phyloP scores from a whole-genome alignment of 2,113 vertebrate genomes.

The Marcusenius ussheri region DNA sequence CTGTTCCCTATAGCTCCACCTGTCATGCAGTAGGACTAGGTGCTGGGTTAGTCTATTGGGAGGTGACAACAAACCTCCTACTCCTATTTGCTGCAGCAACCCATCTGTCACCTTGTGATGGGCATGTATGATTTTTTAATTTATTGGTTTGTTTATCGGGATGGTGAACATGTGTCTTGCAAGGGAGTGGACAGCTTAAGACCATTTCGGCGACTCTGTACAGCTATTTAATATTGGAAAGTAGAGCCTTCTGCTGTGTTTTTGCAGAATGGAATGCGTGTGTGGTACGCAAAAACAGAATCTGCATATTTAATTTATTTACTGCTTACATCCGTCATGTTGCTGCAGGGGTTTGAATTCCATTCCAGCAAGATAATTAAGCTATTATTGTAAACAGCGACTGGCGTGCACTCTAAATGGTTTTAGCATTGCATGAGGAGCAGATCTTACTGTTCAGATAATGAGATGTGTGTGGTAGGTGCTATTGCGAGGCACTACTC shows the following conservation, averaged over 20 bases:
- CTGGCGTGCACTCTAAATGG: constrained; percentile 55
- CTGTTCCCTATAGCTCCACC: background rate
- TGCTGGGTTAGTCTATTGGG: background rate
- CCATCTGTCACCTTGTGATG: background rate
- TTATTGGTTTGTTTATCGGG: constrained; percentile 38
- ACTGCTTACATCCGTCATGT: constrained; percentile 45
- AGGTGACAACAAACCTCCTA: background rate
- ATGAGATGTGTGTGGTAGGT: constrained; percentile 36
- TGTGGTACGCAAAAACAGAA: constrained; percentile 30
- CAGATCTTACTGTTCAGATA: constrained; percentile 46
- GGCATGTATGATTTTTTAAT: background rate
- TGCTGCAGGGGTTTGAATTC: constrained; percentile 33
- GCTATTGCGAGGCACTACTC: constrained; percentile 7
- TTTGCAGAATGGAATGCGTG: background rate
- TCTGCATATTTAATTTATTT: constrained; percentile 52
- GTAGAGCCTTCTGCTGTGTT: constrained; percentile 19
- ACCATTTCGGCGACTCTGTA: constrained; percentile 23
- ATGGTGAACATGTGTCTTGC: constrained; percentile 41
- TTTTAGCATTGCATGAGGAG: constrained; percentile 49
- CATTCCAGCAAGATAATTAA: constrained; percentile 31
- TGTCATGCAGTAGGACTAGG: background rate
- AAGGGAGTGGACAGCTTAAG: constrained; percentile 41
- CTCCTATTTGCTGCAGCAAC: background rate
- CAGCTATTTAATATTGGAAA: constrained; percentile 37
- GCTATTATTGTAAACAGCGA: constrained; percentile 23